Conservation (phyloP, 1,140 invertebrate genomes). For the Helicoverpa zea region DNA sequence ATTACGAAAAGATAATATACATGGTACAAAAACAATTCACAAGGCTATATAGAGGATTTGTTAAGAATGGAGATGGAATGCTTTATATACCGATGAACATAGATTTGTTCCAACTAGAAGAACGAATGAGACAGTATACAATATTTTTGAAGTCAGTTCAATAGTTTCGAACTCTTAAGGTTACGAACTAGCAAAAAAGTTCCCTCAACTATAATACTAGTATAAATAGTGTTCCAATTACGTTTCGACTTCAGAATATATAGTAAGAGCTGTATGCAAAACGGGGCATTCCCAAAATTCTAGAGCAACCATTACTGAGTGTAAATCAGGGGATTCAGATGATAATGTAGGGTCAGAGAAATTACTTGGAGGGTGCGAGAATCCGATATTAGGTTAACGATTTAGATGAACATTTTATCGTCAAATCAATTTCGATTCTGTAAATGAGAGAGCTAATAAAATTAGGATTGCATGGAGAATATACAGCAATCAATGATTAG, state of each 20-base stretch:
- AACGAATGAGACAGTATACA: too few relatives aligned
- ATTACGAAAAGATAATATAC: too few relatives aligned
- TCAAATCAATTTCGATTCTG: constrained; percentile 37
- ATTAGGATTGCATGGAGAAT: constrained; percentile 4
- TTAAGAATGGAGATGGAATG: too few relatives aligned
- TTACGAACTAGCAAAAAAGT: too few relatives aligned
- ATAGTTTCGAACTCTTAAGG: too few relatives aligned
- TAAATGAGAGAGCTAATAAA: constrained; percentile 41
- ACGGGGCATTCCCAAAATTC: constrained; percentile 27
- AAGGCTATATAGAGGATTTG: too few relatives aligned
- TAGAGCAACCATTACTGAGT: constrained; percentile 50
- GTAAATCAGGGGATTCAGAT: constrained; percentile 56
- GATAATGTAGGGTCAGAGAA: constrained; percentile 48
- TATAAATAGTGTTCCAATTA: not conserved
- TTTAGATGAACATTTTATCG: constrained; percentile 45
- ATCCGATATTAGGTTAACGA: constrained; percentile 50
- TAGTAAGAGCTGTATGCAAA: constrained; percentile 39
- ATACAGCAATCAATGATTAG: constrained; percentile 33
- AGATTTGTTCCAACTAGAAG: too few relatives aligned
- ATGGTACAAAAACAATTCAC: too few relatives aligned
- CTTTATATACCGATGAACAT: too few relatives aligned
- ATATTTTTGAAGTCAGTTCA: too few relatives aligned
- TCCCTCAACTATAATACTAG: too few relatives aligned
- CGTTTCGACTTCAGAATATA: constrained; percentile 25
- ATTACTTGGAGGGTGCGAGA: constrained; percentile 35